Evolutionary conservation across 1,140 invertebrate species (phyloP).

Genomic region (Ericerus pela): DNA sequence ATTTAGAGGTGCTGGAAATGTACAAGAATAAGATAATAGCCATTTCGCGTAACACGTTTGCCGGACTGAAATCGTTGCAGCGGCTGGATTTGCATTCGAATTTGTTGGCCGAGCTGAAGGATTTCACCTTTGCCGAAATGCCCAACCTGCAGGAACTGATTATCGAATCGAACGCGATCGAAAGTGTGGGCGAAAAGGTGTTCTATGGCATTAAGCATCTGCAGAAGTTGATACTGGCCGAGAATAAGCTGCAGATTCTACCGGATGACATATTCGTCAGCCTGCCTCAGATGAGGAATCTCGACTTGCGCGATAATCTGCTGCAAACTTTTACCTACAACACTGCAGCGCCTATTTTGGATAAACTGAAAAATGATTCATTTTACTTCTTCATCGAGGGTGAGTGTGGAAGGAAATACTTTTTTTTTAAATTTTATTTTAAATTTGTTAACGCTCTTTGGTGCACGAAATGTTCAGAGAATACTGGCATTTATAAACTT

Average conservation of each 20-base stretch:
- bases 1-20: conserved; percentile 49
- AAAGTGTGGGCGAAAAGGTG: conserved; percentile 49
- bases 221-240: conserved; percentile 46
- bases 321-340: conserved; percentile 56
- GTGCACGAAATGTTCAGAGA: not conserved
- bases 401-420: conserved; percentile 33
- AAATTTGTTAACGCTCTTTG: not conserved
- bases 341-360: conserved; percentile 51
- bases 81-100: conserved; percentile 52
- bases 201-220: conserved; percentile 52
- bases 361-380: conserved; percentile 51
- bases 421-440: not conserved
- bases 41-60: conserved; percentile 50
- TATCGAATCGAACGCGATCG: conserved; percentile 52
- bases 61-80: conserved; percentile 45
- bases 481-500: too few species aligned
- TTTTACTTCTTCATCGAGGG: conserved; percentile 58
- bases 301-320: conserved; percentile 55
- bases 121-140: conserved; percentile 56
- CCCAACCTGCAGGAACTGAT: conserved; percentile 50
- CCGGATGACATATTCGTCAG: conserved; percentile 46
- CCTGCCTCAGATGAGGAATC: conserved; percentile 43
- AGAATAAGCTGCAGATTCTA: conserved; percentile 51
- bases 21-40: conserved; percentile 51
- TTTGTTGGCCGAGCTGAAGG: conserved; percentile 50